Conservation (phyloP, 2,113 vertebrate genomes). For the Prunella himalayana region DNA sequence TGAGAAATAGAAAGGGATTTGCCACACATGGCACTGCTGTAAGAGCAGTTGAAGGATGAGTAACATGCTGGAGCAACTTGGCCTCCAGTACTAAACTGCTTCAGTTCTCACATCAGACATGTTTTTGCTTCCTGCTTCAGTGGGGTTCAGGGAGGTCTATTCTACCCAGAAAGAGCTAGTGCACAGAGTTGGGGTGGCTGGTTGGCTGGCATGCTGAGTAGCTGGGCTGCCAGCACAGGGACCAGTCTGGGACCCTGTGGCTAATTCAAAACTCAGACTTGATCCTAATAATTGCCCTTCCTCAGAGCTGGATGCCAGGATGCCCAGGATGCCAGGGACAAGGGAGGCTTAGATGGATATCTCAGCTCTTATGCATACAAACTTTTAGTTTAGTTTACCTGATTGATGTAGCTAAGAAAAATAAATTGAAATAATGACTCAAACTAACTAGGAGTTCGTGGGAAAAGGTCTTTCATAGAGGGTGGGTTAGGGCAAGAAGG, state of each 20-base stretch:
- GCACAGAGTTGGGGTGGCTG: background rate
- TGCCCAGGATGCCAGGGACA: background rate
- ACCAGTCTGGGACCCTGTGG: fast-evolving
- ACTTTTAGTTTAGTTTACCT: background rate
- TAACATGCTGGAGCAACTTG: background rate
- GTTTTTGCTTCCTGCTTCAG: background rate
- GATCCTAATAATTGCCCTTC: background rate
- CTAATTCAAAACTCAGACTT: background rate
- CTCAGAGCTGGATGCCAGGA: background rate
- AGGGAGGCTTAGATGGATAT: background rate
- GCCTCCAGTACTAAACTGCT: background rate
- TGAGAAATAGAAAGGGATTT: background rate
- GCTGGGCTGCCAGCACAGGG: background rate
- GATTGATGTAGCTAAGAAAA: background rate
- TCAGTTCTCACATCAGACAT: background rate
- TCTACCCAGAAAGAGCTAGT: background rate
- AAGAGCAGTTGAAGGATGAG: background rate
- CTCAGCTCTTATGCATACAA: background rate
- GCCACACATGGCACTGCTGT: background rate
- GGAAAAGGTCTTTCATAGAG: background rate
- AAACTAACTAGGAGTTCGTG: background rate
- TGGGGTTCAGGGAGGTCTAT: background rate
- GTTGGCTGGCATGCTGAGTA: background rate
- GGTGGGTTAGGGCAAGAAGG: background rate
- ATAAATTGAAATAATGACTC: background rate